phyloP scores from a whole-genome alignment of 2,888 invertebrate species.

The Panzeria rudis region DNA sequence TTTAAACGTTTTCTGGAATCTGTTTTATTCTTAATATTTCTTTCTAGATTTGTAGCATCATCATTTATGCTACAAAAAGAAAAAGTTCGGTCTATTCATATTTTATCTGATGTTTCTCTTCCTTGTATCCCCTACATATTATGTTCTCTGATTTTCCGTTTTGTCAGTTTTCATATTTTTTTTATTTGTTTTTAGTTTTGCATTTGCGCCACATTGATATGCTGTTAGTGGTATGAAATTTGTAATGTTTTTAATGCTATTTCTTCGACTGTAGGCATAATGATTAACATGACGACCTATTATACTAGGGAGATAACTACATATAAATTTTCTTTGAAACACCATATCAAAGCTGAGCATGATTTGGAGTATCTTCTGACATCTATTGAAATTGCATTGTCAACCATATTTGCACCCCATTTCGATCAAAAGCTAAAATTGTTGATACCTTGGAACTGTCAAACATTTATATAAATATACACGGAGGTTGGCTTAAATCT shows the following conservation, averaged over 20 bases:
- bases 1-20: neutral
- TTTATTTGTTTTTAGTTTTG: constrained; percentile 45
- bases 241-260: constrained; percentile 7
- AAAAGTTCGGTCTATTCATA: constrained; percentile 45
- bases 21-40: neutral
- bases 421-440: too few relatives aligned
- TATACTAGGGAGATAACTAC: neutral
- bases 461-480: too few relatives aligned
- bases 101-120: constrained; percentile 37
- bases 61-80: constrained; percentile 54
- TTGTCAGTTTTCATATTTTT: constrained; percentile 46
- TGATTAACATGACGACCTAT: constrained; percentile 15
- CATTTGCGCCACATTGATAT: constrained; percentile 67
- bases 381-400: too few relatives aligned
- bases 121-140: constrained; percentile 41
- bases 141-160: constrained; percentile 62
- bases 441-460: too few relatives aligned
- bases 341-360: too few relatives aligned
- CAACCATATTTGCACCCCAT: too few relatives aligned
- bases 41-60: constrained; percentile 50
- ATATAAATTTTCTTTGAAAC: too few relatives aligned
- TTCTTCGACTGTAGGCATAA: constrained; percentile 30
- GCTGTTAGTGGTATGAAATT: constrained; percentile 39
- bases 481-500: too few relatives aligned
- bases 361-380: too few relatives aligned